phyloP scores from a whole-genome alignment of 2,888 invertebrate species.

The Volucella inanis region DNA sequence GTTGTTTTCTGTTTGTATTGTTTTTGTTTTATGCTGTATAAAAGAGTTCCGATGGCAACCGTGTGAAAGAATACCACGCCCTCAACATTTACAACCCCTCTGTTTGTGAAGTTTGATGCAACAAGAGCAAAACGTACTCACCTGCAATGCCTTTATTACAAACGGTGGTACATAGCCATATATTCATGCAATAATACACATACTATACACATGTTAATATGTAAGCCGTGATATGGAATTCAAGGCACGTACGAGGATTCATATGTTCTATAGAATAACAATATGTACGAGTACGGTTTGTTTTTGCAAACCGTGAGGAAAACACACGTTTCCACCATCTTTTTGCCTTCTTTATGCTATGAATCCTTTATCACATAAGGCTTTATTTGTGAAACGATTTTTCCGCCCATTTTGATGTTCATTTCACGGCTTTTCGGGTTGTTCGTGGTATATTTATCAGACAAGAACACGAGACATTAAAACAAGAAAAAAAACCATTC shows the following conservation, averaged over 20 bases:
- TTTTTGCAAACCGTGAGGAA: conserved; percentile 5
- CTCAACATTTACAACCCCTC: conserved; percentile 51
- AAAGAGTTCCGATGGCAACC: too few relatives aligned
- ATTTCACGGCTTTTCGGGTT: conserved; percentile 51
- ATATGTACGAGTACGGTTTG: background rate
- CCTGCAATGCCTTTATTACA: too few relatives aligned
- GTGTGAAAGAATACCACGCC: conserved; percentile 52
- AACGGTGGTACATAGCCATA: background rate
- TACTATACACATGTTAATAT: background rate
- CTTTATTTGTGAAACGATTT: conserved; percentile 6
- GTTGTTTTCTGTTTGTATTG: background rate
- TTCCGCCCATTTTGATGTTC: conserved; percentile 69
- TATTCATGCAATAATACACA: background rate
- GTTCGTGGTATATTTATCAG: conserved; percentile 42
- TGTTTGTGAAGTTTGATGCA: conserved; percentile 14
- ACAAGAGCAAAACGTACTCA: background rate
- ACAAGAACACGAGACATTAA: conserved; percentile 21
- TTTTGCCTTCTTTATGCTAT: too few relatives aligned
- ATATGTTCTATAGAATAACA: background rate
- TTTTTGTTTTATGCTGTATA: background rate
- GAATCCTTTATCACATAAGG: too few relatives aligned
- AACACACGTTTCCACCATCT: too few relatives aligned
- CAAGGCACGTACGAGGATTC: background rate
- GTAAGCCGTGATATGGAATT: background rate
- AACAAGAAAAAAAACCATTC: conserved; percentile 10